Evolutionary conservation across 1,140 invertebrate genomes (phyloP).

Genomic region (Euwallacea similis): DNA sequence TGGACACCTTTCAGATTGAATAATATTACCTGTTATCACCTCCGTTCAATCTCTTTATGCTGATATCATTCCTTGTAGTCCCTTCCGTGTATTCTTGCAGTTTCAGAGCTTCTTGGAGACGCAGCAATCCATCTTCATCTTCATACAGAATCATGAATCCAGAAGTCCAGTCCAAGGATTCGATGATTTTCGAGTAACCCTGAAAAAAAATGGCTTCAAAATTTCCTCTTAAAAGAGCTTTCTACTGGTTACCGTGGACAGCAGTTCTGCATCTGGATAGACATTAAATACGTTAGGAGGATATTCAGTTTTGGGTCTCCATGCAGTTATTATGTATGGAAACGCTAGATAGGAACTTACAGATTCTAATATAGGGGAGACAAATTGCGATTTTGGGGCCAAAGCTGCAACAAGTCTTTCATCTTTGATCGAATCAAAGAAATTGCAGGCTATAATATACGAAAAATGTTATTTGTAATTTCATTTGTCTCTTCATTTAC

Average conservation of each 20-base stretch:
- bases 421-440: constrained; percentile 53
- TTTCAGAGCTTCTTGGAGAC: constrained; percentile 81
- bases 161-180: constrained; percentile 72
- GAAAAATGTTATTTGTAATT: neutral
- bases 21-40: constrained; percentile 59
- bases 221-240: neutral
- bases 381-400: constrained; percentile 67
- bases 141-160: constrained; percentile 81
- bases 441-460: constrained; percentile 55
- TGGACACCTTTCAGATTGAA: neutral
- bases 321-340: constrained; percentile 69
- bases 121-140: constrained; percentile 72
- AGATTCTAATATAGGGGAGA: constrained; percentile 67
- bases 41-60: constrained; percentile 62
- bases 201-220: constrained; percentile 44
- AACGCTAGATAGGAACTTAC: constrained; percentile 71
- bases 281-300: constrained; percentile 64
- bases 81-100: constrained; percentile 61
- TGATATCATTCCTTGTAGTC: constrained; percentile 42
- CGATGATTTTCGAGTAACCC: constrained; percentile 70
- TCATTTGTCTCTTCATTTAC: constrained; percentile 3
- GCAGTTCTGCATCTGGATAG: constrained; percentile 71
- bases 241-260: constrained; percentile 60
- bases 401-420: constrained; percentile 70
- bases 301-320: constrained; percentile 58